phyloP scores from a whole-genome alignment of 2,888 invertebrate genomes.

The Petrolisthes cinctipes region DNA sequence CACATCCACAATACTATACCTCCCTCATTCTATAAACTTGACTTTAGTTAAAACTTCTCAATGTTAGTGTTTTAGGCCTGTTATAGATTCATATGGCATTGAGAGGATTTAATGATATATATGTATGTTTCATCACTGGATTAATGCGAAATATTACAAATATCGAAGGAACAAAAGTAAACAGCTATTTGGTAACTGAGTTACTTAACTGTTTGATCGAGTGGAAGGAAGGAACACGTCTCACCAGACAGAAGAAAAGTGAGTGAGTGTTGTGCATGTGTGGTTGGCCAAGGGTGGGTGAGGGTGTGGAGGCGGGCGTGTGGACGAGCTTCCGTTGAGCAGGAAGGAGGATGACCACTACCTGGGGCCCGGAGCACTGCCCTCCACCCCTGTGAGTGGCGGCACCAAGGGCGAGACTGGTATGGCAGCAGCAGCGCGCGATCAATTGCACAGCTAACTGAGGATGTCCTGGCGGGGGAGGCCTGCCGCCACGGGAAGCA shows the following conservation, averaged over 20 bases:
- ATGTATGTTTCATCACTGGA: too few species aligned
- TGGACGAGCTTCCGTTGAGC: constrained; percentile 40
- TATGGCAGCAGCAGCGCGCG: constrained; percentile 33
- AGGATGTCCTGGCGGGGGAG: constrained; percentile 53
- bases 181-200: background rate
- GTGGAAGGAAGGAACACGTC: constrained; percentile 38
- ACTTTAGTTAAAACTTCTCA: too few species aligned
- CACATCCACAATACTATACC: too few species aligned
- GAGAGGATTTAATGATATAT: too few species aligned
- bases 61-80: too few species aligned
- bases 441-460: constrained; percentile 56
- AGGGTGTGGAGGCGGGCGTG: constrained; percentile 28
- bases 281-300: constrained; percentile 13
- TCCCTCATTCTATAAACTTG: too few species aligned
- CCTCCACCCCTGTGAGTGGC: constrained; percentile 25
- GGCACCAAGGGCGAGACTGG: constrained; percentile 38
- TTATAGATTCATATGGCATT: too few species aligned
- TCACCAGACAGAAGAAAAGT: constrained; percentile 43
- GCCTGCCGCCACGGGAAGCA: constrained; percentile 25
- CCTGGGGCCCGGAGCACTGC: constrained; percentile 21
- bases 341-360: constrained; percentile 52
- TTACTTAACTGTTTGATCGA: constrained; percentile 35
- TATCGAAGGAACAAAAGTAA: too few species aligned
- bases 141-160: too few species aligned
- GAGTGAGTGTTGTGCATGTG: constrained; percentile 45